Conservation (phyloP, 1,140 invertebrate genomes). For the Danaus melanippus region DNA sequence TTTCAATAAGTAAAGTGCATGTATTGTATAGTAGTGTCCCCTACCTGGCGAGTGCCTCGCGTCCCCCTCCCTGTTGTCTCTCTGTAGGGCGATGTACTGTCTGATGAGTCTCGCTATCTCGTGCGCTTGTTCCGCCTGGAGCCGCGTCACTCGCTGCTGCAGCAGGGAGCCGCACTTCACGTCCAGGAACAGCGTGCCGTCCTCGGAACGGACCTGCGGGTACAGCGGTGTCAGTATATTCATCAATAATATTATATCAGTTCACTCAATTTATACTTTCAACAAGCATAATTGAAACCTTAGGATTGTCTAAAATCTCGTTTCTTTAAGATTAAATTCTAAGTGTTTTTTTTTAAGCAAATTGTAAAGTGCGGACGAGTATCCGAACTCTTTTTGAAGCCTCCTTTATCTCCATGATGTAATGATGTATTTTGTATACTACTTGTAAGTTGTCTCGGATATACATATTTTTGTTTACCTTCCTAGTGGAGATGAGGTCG, state of each 20-base stretch:
- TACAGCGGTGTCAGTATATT: neutral
- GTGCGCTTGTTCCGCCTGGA: constrained; percentile 97
- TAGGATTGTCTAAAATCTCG: no score
- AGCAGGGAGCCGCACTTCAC: constrained; percentile 98
- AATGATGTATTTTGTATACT: no score
- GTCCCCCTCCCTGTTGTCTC: constrained; percentile 42
- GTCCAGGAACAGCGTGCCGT: constrained; percentile 94
- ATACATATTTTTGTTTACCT: constrained; percentile 73
- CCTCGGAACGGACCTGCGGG: constrained; percentile 82
- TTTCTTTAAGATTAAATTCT: no score
- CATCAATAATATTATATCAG: neutral
- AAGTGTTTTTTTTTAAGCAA: no score
- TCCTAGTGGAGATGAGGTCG: constrained; percentile 95
- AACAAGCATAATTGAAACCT: no score
- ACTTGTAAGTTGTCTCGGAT: neutral
- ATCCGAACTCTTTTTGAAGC: no score
- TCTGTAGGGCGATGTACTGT: constrained; percentile 88
- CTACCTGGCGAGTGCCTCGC: constrained; percentile 8
- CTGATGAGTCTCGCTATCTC: constrained; percentile 95
- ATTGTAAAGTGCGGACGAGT: no score
- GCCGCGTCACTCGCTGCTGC: constrained; percentile 94
- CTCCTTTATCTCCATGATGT: no score
- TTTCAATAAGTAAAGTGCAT: no score
- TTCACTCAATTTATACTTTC: no score
- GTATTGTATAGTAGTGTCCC: no score